Evolutionary conservation across 2,113 vertebrate species (phyloP), one percentile per base, ranked within the genome.

Genomic region (Numenius arquata): DNA sequence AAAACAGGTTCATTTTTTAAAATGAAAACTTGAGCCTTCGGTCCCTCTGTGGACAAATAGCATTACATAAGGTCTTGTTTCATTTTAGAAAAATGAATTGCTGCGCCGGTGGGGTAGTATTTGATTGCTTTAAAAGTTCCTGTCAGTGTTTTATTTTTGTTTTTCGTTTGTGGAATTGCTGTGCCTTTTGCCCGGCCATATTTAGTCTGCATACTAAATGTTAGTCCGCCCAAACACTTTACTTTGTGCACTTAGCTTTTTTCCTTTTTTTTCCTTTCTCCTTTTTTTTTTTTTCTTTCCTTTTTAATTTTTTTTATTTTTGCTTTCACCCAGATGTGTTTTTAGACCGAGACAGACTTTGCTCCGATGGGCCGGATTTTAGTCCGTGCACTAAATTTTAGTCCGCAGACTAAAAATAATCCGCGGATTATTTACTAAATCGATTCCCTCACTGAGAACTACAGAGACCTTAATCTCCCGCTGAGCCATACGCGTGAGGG

Each of bases 351-450:
- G 95, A 97, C 89, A 98, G 94, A 97, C 96, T 97, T 97, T 94
- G 96, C 96, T 97, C 95, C 36, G 12, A 97, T 70, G 97, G 98
- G 98, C 98, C 96, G 88, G 97, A 97, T 98, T 98, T 98, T 98
- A 97, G 97, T 98, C 97, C 95, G 92, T 98, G 96, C 96, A 97
- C 98, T 98, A 98, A 97, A 98, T 98, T 98, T 98, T 98, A 98
- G 98, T 98, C 97, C 98, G 98, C 98, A 98, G 98, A 98, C 98
- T 98, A 98, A 98, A 97, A 98, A 89, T 97, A 98, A 98, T 98
- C 98, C 98, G 98, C 98, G 98, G 98, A 98, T 98, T 98, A 98
- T 98, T 98, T 98, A 97, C 97, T 96, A 71, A 95, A 95, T 94
- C 93, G 45, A 97, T 98, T 98, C 98, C 92, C 98, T 98, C 98